A percentile compares a stretch with the other conserved stretches of the same genome.
phyloP scores from a whole-genome alignment of 1,140 invertebrate species.

The Drosophila teissieri region DNA sequence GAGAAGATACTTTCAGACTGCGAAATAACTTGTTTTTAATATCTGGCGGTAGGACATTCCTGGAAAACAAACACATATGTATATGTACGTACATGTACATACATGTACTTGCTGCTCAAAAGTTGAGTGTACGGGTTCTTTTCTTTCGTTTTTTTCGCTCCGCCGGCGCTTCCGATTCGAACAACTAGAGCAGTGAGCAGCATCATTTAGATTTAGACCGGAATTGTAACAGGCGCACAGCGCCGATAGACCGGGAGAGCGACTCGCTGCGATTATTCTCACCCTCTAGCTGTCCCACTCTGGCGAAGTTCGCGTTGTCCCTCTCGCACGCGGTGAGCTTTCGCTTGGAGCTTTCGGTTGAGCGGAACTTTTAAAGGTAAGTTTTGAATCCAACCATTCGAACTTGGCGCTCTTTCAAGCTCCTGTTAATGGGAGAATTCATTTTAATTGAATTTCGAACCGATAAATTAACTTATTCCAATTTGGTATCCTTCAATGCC shows the following conservation, averaged over 20 bases:
- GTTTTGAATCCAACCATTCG: background rate
- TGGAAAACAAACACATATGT: background rate
- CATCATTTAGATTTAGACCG: conserved; percentile 85
- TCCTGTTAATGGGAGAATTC: too few species aligned
- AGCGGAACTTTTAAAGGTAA: conserved; percentile 1
- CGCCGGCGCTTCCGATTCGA: conserved; percentile 57
- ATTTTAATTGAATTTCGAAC: too few species aligned
- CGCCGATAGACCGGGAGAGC: background rate
- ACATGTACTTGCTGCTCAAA: conserved; percentile 6
- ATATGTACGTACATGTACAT: too few species aligned
- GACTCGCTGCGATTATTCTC: conserved; percentile 17
- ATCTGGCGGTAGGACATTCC: background rate
- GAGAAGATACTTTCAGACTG: background rate
- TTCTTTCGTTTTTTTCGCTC: conserved; percentile 23
- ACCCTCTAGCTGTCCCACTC: conserved; percentile 5
- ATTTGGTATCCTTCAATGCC: too few species aligned
- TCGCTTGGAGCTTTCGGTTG: conserved; percentile 18
- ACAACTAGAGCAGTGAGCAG: conserved; percentile 81
- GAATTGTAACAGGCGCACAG: conserved; percentile 81
- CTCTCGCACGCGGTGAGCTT: conserved; percentile 27
- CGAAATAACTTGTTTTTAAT: conserved; percentile 3
- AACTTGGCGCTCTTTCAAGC: too few species aligned
- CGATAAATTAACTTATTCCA: too few species aligned
- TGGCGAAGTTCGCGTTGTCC: conserved; percentile 7
- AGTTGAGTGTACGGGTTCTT: conserved; percentile 14